Base-by-base conservation (phyloP, 2,797 vertebrate species). In the Craterocephalus amniculus region DNA sequence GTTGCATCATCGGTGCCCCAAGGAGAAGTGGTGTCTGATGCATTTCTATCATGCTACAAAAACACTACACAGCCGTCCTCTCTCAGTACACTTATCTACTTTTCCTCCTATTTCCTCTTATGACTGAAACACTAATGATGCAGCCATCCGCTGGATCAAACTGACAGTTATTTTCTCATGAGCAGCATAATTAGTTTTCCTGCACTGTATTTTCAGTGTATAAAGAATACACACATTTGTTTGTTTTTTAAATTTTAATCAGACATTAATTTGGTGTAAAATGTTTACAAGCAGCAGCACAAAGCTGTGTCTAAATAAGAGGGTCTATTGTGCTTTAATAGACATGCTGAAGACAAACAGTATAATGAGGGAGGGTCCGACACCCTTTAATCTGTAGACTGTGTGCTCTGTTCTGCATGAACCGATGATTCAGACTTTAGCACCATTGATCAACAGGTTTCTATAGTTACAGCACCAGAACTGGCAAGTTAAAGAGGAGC, bases 381-480 rank as follows among this genome's bases (percentile, higher is more conserved):
- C 70, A 66, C 76, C 70, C 64, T 38, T 4, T 6, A 54, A 74
- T 81, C 82, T 83, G 70, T 58, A 68, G 55, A 58, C 62, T 71
- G 61, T 69, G 55, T 59, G 51, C 48, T 63, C 70, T 79, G 68
- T 49, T 16, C 16, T 34, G 52, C 56, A 59, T 43, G 11, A 76
- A 67, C 22, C 29, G 13, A 78, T 73, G 67, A 69, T 58, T 78
- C 65, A 77, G 40, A 58, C 38, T 8, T 27, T 35, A 57, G 9
- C 58, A 20, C n/a, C 26, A 51, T 1, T 20, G 60, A 79, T 65
- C 52, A 32, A 48, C 72, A 60, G 36, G 84, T 90, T 92, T 79
- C 84, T 83, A 83, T 87, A 84, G 88, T 56, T 77, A 88, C 87
- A 71, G 54, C 60, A 54, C 51, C 49, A 32, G 29, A 11, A 58